Base-by-base conservation (phyloP, 1,140 invertebrate species). In the Cotesia glomerata region DNA sequence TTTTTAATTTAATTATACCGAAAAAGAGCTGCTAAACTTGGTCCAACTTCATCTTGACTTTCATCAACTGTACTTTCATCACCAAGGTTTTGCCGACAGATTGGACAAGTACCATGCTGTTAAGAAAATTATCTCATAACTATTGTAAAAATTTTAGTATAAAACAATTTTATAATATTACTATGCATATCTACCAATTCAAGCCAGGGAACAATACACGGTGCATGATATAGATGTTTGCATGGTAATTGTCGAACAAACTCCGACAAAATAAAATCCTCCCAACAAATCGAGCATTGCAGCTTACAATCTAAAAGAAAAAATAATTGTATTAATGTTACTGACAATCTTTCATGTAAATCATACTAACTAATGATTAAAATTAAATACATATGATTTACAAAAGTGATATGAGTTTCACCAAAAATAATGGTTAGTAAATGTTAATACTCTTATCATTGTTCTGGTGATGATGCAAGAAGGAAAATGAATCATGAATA, bases 281-380 rank as follows among this genome's bases (percentile, higher is more conserved):
- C 97, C 96, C 98, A 98, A 86, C 97, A 99, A 5, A 99, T 95
- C 3, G 97, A 97, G 87, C 98, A 99, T 80, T 98, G 95, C 9
- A 95, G 87, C 81, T 93, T 94, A 36, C 90, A 88, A 75, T 93
- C 93, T 93, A 75, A 65, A 82, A 72, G 14, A 74, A 69, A 5
- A 8, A 4, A 66, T 65, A 59, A 45, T 45, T 16, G 45, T 2
- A 54, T 54, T 54, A 54, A 26, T 26, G 1, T 26, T 26, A 11
- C 11, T 14, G 45, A 51, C 45, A 64, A 64, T 11, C 1, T 11
- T 1, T 51, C 4, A 3, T 51, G 26, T 26, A 26, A 26, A 26
- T 26, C 26, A 26, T 26, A 26, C 2, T 26, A 1, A 26, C 26
- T 26, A 26, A 26, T 26, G 26, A 26, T 26, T 26, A 26, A 26